These are phyloP conservation scores for Mustela erminea DNA, from an alignment of 2,797 vertebrate species.

Conservation along the genomic window DNA sequence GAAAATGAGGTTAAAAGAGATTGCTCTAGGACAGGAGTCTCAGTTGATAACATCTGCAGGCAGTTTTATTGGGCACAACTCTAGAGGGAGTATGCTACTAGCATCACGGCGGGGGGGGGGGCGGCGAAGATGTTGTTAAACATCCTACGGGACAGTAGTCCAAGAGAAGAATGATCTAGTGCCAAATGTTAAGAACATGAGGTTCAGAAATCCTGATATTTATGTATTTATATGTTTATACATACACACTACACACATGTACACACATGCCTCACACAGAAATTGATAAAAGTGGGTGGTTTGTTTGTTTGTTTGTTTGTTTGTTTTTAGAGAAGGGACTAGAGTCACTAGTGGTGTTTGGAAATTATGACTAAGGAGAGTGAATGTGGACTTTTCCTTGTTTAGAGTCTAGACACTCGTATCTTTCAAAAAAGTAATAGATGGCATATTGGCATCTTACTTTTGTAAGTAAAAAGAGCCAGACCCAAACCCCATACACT, in stretches of 20 bases:
- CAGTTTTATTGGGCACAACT: neutral
- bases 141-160: neutral
- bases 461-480: neutral
- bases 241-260: neutral
- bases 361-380: neutral
- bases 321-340: neutral
- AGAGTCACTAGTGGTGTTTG: too few relatives aligned
- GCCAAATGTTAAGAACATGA: neutral
- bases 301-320: neutral
- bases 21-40: neutral
- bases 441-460: neutral
- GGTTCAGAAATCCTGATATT: neutral
- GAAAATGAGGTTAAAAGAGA: neutral
- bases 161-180: neutral
- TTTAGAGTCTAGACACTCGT: neutral
- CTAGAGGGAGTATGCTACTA: too few relatives aligned
- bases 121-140: neutral
- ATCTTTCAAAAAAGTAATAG: neutral
- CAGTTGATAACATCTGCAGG: neutral
- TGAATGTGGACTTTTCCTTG: neutral
- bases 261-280: neutral
- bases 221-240: neutral
- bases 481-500: neutral
- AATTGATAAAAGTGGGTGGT: neutral
- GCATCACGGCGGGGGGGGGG: too few relatives aligned